Evolutionary conservation across 2,888 invertebrate genomes (phyloP).

Genomic region (Thymelicus acteon): DNA sequence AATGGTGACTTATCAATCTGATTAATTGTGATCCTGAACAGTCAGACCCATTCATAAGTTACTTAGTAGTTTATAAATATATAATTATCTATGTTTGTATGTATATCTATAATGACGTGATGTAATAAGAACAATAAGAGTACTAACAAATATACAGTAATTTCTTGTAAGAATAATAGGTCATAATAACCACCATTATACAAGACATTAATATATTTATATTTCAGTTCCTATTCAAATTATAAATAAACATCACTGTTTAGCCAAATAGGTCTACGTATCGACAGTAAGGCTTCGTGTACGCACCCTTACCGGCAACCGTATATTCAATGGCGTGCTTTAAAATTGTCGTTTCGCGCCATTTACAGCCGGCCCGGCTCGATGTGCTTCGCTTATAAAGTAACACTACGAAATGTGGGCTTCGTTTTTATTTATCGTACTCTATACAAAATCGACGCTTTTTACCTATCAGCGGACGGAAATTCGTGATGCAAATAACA

Average conservation of each 20-base stretch:
- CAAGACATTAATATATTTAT: too few relatives aligned
- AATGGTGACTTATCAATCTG: too few relatives aligned
- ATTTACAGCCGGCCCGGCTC: conserved; percentile 70
- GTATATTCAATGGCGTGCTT: conserved; percentile 80
- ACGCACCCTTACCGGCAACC: conserved; percentile 45
- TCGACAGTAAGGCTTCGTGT: background rate
- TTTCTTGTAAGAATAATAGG: too few relatives aligned
- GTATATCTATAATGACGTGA: too few relatives aligned
- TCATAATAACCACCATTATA: too few relatives aligned
- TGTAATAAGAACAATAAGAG: too few relatives aligned
- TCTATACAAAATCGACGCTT: conserved; percentile 59
- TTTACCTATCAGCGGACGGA: conserved; percentile 56
- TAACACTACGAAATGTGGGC: conserved; percentile 68
- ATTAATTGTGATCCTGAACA: too few relatives aligned
- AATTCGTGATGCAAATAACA: conserved; percentile 49
- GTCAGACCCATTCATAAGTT: too few relatives aligned
- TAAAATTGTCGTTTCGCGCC: conserved; percentile 82
- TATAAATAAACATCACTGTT: background rate
- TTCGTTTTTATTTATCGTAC: conserved; percentile 67
- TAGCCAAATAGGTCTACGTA: background rate
- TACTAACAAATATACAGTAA: too few relatives aligned
- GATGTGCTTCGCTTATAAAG: conserved; percentile 78
- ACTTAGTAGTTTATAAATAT: too few relatives aligned
- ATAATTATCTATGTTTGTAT: too few relatives aligned
- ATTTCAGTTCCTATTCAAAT: too few relatives aligned